These are phyloP conservation scores for Lucinisca nassula DNA, from an alignment of 2,888 invertebrate species.

Conservation along the genomic window DNA sequence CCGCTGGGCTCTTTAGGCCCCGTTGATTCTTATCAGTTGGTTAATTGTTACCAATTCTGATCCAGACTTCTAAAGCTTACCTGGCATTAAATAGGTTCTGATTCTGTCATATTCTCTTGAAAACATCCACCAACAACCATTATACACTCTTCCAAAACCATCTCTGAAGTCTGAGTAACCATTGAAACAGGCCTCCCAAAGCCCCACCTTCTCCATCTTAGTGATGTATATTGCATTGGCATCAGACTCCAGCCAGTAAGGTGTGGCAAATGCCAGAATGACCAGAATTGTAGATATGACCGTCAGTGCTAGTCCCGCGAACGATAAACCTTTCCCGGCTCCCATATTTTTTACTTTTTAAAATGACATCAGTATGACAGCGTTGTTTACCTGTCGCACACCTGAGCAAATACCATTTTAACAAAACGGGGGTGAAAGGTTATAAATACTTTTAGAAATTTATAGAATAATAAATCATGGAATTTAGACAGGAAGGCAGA, in stretches of 20 bases:
- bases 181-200: constrained; percentile 98
- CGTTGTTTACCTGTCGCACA: not conserved
- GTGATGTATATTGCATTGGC: constrained; percentile 19
- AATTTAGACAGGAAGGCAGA: too few relatives aligned
- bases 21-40: too few relatives aligned
- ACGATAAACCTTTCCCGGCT: not conserved
- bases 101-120: constrained; percentile 98
- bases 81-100: constrained; percentile 95
- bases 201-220: constrained; percentile 94
- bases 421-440: not conserved
- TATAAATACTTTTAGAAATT: not conserved
- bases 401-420: not conserved
- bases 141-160: constrained; percentile 95
- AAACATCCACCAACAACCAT: constrained; percentile 99
- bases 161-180: constrained; percentile 95
- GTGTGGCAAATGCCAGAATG: constrained; percentile 52
- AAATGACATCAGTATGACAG: constrained; percentile 10
- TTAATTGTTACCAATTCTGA: too few relatives aligned
- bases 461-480: too few relatives aligned
- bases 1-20: too few relatives aligned
- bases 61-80: constrained; percentile 90
- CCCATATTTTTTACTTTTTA: not conserved
- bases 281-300: constrained; percentile 29
- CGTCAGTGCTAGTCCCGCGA: constrained; percentile 13
- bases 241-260: constrained; percentile 61